phyloP scores from a whole-genome alignment of 2,113 vertebrate species.

The Bubo blakistoni region DNA sequence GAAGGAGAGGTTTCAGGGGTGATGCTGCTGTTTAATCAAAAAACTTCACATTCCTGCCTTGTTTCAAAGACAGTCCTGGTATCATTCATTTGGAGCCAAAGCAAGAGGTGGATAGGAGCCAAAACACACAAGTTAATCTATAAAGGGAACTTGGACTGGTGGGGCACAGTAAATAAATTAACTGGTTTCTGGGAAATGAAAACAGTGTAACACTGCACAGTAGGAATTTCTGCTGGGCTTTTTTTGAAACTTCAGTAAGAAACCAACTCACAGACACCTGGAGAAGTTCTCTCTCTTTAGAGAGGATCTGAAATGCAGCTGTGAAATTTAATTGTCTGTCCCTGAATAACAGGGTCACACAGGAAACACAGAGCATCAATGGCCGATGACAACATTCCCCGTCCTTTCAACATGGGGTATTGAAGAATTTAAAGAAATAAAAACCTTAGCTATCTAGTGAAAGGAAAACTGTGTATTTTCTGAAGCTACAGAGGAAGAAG shows the following conservation, averaged over 20 bases:
- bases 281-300: not conserved
- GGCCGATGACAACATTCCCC: not conserved
- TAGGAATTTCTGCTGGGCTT: not conserved
- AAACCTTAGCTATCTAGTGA: not conserved
- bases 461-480: not conserved
- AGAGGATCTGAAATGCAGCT: not conserved
- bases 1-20: slow-evolving; percentile 71
- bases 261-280: not conserved
- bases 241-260: not conserved
- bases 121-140: slow-evolving; percentile 58
- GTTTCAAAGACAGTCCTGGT: slow-evolving; percentile 74
- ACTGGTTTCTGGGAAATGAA: slow-evolving; percentile 21
- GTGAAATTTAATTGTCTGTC: not conserved
- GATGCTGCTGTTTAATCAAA: slow-evolving; percentile 71
- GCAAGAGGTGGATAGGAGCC: slow-evolving; percentile 74
- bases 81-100: slow-evolving; percentile 76
- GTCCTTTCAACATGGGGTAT: accelerated
- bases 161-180: not conserved
- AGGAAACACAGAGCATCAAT: not conserved
- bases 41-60: slow-evolving; percentile 75
- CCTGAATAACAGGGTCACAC: not conserved
- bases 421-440: not conserved
- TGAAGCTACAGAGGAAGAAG: not conserved
- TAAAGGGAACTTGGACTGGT: slow-evolving; percentile 9
- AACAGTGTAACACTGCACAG: not conserved